Evolutionary conservation across 2,888 invertebrate species (phyloP).

Genomic region (Zygothrica quintamaculata): DNA sequence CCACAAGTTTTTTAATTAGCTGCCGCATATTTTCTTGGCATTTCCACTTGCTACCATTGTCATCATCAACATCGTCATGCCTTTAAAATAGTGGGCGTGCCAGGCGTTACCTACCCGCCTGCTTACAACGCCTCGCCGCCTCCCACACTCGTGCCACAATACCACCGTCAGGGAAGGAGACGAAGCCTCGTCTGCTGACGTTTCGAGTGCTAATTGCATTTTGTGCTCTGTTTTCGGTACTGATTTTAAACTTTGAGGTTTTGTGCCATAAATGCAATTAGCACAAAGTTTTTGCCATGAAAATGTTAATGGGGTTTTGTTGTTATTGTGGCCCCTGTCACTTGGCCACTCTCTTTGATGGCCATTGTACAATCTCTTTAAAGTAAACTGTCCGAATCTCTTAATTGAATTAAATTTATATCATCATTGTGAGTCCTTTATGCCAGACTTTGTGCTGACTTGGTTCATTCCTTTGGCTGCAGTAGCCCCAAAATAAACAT

Average conservation of each 20-base stretch:
- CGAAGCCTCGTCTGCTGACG: slow-evolving; percentile 26
- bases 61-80: slow-evolving; percentile 41
- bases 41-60: slow-evolving; percentile 56
- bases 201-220: slow-evolving; percentile 71
- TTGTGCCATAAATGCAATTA: slow-evolving; percentile 68
- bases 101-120: background rate
- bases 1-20: slow-evolving; percentile 72
- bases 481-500: slow-evolving; percentile 49
- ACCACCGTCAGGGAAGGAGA: too few species aligned
- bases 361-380: slow-evolving; percentile 17
- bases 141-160: too few species aligned
- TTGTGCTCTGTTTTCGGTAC: slow-evolving; percentile 51
- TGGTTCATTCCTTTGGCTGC: slow-evolving; percentile 2
- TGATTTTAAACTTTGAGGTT: slow-evolving; percentile 58
- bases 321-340: slow-evolving; percentile 25
- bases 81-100: slow-evolving; percentile 40
- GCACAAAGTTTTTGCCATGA: slow-evolving; percentile 55
- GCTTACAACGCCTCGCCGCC: background rate
- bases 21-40: slow-evolving; percentile 68
- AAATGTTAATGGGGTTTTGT: slow-evolving; percentile 55
- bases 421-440: slow-evolving; percentile 19
- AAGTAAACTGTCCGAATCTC: slow-evolving; percentile 28
- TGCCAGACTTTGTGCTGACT: background rate
- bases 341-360: background rate
- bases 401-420: slow-evolving; percentile 63